A percentile compares a stretch with the other conserved stretches of the same genome.
phyloP scores from a whole-genome alignment of 1,140 invertebrate species.

The Marisa cornuarietis region DNA sequence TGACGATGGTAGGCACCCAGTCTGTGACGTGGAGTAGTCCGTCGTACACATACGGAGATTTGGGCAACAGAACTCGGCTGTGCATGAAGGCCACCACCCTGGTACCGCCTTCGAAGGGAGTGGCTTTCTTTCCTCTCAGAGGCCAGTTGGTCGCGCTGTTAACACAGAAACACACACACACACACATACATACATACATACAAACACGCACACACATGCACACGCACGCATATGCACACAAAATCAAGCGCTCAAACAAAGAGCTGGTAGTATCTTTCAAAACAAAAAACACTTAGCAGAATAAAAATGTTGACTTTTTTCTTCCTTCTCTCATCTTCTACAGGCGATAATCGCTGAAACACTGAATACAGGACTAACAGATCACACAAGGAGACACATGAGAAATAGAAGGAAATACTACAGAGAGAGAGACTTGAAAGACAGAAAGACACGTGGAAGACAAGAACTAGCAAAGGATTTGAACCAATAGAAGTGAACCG shows the following conservation, averaged over 20 bases:
- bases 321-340: background rate
- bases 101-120: slow-evolving; percentile 11
- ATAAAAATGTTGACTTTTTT: background rate
- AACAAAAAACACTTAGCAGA: background rate
- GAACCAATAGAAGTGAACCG: too few species aligned
- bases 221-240: background rate
- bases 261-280: background rate
- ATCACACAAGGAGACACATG: background rate
- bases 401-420: too few species aligned
- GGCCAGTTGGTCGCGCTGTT: slow-evolving; percentile 13
- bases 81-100: slow-evolving; percentile 5
- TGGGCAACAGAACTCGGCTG: slow-evolving; percentile 8
- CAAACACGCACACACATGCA: background rate
- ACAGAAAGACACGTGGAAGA: too few species aligned
- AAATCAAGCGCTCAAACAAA: too few species aligned
- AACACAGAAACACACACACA: background rate
- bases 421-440: too few species aligned
- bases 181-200: background rate
- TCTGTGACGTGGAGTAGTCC: slow-evolving; percentile 8
- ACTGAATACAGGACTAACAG: background rate
- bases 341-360: background rate
- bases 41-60: background rate
- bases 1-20: background rate
- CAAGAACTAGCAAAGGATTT: too few species aligned
- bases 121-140: slow-evolving; percentile 11